phyloP scores from a whole-genome alignment of 2,888 invertebrate species.

The Agrenia bidenticulata region DNA sequence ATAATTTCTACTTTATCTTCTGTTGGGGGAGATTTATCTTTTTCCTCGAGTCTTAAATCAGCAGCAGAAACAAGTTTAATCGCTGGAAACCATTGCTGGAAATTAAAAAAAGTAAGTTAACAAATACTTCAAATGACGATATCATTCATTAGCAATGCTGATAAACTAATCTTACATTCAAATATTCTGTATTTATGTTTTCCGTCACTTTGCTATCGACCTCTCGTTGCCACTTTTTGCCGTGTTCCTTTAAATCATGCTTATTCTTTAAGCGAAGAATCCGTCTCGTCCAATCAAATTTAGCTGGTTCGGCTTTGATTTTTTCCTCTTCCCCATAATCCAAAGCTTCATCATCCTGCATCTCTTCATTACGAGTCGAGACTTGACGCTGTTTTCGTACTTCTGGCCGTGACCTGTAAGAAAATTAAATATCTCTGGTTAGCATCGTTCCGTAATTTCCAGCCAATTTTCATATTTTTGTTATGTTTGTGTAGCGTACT shows the following conservation, averaged over 20 bases:
- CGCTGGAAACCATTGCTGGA: constrained; percentile 40
- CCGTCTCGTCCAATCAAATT: constrained; percentile 43
- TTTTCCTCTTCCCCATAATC: constrained; percentile 52
- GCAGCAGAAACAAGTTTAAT: constrained; percentile 40
- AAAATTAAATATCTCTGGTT: no score
- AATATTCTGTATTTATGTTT: constrained; percentile 38
- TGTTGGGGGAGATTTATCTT: constrained; percentile 18
- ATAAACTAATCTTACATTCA: constrained; percentile 36
- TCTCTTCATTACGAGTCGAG: constrained; percentile 14
- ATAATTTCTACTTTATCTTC: constrained; percentile 1
- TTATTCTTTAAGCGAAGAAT: constrained; percentile 43
- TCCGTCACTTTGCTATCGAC: constrained; percentile 33
- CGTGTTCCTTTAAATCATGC: constrained; percentile 13
- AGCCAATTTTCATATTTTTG: no score
- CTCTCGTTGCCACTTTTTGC: constrained; percentile 33
- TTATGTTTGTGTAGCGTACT: constrained; percentile 20
- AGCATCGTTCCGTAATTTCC: constrained; percentile 26
- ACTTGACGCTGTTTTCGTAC: not conserved
- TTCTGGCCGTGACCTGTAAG: not conserved
- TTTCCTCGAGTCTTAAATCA: constrained; percentile 45
- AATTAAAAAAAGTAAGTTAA: constrained; percentile 7
- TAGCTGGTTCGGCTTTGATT: constrained; percentile 39
- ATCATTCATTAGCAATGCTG: not conserved
- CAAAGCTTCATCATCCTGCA: constrained; percentile 45
- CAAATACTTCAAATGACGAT: not conserved